Evolutionary conservation across 2,113 vertebrate genomes (phyloP).

Genomic region (Anarhynchus alexandrinus): DNA sequence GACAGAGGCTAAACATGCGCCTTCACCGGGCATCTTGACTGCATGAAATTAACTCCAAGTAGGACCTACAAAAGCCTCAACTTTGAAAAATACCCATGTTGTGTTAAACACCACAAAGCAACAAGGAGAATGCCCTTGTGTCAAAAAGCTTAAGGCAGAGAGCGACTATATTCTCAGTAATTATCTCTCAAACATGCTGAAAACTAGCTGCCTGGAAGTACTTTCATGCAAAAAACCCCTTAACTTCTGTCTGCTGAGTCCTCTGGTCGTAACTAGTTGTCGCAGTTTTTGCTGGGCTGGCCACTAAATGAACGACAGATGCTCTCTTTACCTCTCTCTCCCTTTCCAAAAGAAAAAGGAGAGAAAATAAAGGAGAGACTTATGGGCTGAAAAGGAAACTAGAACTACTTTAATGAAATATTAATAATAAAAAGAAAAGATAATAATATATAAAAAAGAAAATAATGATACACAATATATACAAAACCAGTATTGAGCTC

Average conservation of each 20-base stretch:
- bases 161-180: neutral
- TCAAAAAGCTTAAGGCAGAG: neutral
- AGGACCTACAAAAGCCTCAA: neutral
- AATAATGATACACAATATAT: neutral
- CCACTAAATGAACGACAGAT: neutral
- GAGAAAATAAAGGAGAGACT: neutral
- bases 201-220: neutral
- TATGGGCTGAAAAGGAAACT: neutral
- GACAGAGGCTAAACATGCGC: neutral
- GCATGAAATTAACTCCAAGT: neutral
- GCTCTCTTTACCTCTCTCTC: neutral
- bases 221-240: neutral
- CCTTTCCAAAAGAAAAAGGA: neutral
- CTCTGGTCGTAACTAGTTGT: neutral
- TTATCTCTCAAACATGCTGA: neutral
- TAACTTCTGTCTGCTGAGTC: neutral
- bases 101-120: neutral
- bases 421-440: neutral
- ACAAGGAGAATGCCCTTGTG: neutral
- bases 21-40: neutral
- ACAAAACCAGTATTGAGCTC: neutral
- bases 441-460: neutral
- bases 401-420: neutral
- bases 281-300: neutral
- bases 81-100: neutral